phyloP scores from a whole-genome alignment of 2,113 vertebrate species.

The Tamias sibiricus region DNA sequence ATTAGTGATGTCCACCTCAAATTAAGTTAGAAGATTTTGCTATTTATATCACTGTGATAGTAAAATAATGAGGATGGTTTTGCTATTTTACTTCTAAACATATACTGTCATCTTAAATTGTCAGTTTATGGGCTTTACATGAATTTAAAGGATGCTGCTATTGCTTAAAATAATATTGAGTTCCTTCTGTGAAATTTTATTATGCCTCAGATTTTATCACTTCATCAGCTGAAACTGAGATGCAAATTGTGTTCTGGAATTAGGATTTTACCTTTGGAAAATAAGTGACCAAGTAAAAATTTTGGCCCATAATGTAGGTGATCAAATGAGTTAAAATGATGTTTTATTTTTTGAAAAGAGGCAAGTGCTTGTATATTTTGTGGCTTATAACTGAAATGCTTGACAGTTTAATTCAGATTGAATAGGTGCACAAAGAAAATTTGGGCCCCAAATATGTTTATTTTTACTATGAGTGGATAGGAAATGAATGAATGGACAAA shows the following conservation, averaged over 20 bases:
- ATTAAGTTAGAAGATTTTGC: background rate
- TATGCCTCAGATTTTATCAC: background rate
- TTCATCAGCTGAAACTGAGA: background rate
- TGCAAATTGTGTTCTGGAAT: background rate
- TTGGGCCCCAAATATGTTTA: background rate
- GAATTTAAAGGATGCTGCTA: background rate
- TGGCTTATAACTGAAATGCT: background rate
- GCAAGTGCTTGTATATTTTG: background rate
- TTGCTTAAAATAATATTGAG: background rate
- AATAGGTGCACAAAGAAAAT: background rate
- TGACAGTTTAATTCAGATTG: slow-evolving; percentile 23
- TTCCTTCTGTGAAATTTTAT: slow-evolving; percentile 6
- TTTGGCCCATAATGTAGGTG: background rate
- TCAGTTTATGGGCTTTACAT: background rate
- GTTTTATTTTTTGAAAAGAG: background rate
- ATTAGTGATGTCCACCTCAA: background rate
- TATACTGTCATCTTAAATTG: background rate
- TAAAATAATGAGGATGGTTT: background rate
- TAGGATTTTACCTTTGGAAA: background rate
- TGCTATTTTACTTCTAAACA: background rate
- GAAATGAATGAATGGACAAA: background rate
- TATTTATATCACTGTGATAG: background rate
- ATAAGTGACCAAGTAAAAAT: background rate
- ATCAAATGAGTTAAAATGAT: background rate
- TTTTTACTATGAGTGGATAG: background rate